Evolutionary conservation across 2,888 invertebrate genomes (phyloP).

Genomic region (Xanthia icteritia): DNA sequence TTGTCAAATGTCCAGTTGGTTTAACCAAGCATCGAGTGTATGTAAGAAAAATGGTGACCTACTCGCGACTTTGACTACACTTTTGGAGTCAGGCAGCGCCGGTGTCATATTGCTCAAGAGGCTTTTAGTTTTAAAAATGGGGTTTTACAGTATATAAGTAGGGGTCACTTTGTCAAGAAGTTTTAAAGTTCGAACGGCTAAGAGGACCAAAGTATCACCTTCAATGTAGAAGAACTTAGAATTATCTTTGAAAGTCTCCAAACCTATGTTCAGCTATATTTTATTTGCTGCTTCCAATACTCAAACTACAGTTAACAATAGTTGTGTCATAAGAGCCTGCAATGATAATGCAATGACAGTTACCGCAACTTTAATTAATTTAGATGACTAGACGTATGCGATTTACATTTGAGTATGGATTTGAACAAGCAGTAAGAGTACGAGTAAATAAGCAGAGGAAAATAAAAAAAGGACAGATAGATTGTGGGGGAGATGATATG

Average conservation of each 20-base stretch:
- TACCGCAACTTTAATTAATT: not conserved
- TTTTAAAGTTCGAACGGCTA: not conserved
- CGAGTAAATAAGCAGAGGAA: not conserved
- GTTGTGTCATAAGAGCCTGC: not conserved
- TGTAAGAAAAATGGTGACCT: slow-evolving; percentile 39
- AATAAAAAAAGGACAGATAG: not conserved
- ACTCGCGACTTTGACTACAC: slow-evolving; percentile 15
- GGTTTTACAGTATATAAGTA: not conserved
- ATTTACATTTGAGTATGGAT: not conserved
- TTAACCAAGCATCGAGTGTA: slow-evolving; percentile 39
- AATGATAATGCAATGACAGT: not conserved
- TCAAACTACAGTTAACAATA: slow-evolving; percentile 17
- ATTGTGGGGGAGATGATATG: not conserved
- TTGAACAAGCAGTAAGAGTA: too few relatives aligned
- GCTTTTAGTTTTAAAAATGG: not conserved
- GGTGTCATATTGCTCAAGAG: not conserved
- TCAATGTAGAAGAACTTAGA: not conserved
- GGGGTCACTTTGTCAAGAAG: not conserved
- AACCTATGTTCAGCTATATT: slow-evolving; percentile 18
- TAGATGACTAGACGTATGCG: not conserved
- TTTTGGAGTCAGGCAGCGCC: not conserved
- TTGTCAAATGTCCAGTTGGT: slow-evolving; percentile 60
- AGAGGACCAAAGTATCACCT: not conserved
- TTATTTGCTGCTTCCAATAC: slow-evolving; percentile 20
- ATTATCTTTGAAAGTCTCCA: slow-evolving; percentile 10